Conservation (phyloP, 1,140 invertebrate species). For the Neodiprion virginianus region DNA sequence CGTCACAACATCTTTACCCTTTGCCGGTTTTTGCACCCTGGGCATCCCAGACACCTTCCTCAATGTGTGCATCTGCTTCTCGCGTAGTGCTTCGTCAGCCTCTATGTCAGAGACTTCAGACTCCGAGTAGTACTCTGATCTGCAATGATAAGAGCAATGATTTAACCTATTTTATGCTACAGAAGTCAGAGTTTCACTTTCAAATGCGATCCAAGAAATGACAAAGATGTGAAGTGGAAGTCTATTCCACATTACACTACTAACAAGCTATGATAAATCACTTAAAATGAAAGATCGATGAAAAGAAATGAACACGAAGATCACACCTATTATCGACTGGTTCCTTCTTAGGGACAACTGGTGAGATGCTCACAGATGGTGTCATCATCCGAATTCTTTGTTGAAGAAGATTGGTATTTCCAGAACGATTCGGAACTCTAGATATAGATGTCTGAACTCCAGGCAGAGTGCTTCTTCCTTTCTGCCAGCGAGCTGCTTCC, state of each 20-base stretch:
- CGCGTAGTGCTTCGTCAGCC: conserved; percentile 48
- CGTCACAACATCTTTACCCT: conserved; percentile 64
- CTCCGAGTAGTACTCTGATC: conserved; percentile 54
- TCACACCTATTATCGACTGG: conserved; percentile 36
- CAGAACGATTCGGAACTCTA: conserved; percentile 43
- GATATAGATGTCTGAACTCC: conserved; percentile 54
- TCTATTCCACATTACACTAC: too few species aligned
- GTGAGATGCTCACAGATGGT: conserved; percentile 61
- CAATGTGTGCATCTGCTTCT: conserved; percentile 48
- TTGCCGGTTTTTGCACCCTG: conserved; percentile 54
- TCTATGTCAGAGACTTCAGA: conserved; percentile 56
- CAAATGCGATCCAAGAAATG: too few species aligned
- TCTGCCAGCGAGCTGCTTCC: conserved; percentile 42
- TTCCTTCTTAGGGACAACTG: conserved; percentile 59
- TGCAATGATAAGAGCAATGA: conserved; percentile 18
- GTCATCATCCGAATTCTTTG: conserved; percentile 63
- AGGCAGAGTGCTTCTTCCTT: conserved; percentile 34
- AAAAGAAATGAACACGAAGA: not conserved
- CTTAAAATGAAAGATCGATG: not conserved
- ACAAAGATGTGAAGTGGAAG: too few species aligned
- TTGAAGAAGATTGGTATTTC: conserved; percentile 47
- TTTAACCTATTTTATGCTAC: not conserved
- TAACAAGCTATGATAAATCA: not conserved
- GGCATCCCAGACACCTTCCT: conserved; percentile 44
- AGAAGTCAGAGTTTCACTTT: too few species aligned